Evolutionary conservation across 2,888 invertebrate species (phyloP), one percentile per base, ranked within the genome.

Genomic region (Drosophila testacea): DNA sequence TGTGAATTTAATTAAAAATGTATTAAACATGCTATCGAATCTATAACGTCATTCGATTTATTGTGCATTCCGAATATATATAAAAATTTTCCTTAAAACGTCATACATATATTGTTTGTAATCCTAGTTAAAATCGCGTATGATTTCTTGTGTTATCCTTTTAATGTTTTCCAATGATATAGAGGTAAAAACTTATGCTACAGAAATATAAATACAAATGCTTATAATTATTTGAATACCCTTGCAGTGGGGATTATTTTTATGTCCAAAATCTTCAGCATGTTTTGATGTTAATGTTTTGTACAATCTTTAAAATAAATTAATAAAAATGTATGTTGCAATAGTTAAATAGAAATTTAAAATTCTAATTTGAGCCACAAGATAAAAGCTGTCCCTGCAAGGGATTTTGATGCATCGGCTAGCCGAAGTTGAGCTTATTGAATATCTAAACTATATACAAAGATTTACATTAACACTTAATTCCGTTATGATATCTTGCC

Each of bases 41-140:
- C 52, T 54, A 28, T 22, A 70, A 73, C 59, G 64, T 47, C 52
- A 41, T 61, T 66, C 59, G 54, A 71, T 27, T 71, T 71, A 66
- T 67, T 75, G 75, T 78, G 74, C 69, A 64, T 36, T 65, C 39
- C 59, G 65, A 79, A 27, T 55, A 79, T 77, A 78, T 55, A 79
- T 77, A 78, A 74, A 74, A 77, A 79, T 65, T 44, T 34, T 64
- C 27, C 64, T 59, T 74, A 79, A 69, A 76, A 76, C 54, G 51
- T 44, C 44, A 38, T 61, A 44, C 48, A 22, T 51, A 34, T 42
- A 30, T 32, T 42, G 42, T 22, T 27, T 72, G 46, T 16, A 63
- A 73, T 52, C 34, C 62, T 79, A 77, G 61, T 74, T 77, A 77
- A 77, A 77, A 77, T 74, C 79, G 75, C 47, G 11, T 46, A 36